phyloP scores from a whole-genome alignment of 2,888 invertebrate genomes.

The Conchocele bisecta region DNA sequence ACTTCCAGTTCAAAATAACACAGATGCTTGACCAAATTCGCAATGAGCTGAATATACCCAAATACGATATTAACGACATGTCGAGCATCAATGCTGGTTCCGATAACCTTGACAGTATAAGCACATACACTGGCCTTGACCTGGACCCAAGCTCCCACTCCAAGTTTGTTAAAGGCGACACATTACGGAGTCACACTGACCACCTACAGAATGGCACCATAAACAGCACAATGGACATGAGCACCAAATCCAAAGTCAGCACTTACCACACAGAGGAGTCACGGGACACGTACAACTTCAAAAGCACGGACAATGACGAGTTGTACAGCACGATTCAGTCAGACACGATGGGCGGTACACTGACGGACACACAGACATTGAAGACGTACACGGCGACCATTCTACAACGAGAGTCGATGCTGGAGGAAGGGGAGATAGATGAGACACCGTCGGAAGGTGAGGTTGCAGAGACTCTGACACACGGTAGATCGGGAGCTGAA shows the following conservation, averaged over 20 bases:
- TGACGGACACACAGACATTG: conserved; percentile 66
- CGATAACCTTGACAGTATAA: not conserved
- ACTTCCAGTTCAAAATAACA: conserved; percentile 73
- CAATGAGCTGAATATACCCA: conserved; percentile 71
- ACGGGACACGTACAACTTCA: conserved; percentile 62
- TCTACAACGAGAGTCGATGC: conserved; percentile 44
- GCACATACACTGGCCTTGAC: not conserved
- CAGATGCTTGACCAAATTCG: conserved; percentile 73
- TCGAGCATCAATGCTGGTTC: conserved; percentile 25
- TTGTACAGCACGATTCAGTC: conserved; percentile 64
- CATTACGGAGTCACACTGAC: not conserved
- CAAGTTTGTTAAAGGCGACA: not conserved
- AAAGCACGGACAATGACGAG: conserved; percentile 62
- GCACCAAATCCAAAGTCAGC: conserved; percentile 47
- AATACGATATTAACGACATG: conserved; percentile 55
- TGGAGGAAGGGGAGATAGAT: conserved; percentile 37
- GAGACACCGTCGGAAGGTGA: too few relatives aligned
- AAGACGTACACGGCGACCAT: conserved; percentile 69
- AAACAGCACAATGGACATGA: conserved; percentile 49
- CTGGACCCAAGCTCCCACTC: not conserved
- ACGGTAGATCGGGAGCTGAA: too few relatives aligned
- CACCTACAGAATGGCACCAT: conserved; percentile 8
- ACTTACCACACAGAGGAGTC: conserved; percentile 53
- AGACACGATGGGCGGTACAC: conserved; percentile 53
- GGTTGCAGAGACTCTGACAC: too few relatives aligned